Evolutionary conservation across 64 coral and sea anemone species (phyloP).

Genomic region (Pachyseris speciosa): DNA sequence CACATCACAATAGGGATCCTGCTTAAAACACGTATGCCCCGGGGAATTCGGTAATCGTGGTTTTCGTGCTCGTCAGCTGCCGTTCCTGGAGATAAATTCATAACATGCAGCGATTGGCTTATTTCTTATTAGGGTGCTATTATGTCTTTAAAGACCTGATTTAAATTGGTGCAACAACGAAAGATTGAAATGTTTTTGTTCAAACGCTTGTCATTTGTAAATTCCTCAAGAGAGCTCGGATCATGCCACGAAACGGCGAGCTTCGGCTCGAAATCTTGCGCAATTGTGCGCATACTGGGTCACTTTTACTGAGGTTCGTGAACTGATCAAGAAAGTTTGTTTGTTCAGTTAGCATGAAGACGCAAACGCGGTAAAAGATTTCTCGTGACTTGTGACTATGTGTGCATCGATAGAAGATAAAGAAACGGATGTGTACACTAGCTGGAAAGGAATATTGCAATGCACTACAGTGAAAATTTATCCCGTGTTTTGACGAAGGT

Average conservation of each 20-base stretch:
- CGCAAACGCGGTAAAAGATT: background rate
- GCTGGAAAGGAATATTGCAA: background rate
- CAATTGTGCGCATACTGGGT: background rate
- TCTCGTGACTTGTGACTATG: background rate
- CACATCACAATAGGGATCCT: slow-evolving; percentile 31
- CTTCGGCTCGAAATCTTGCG: background rate
- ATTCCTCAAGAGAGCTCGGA: slow-evolving; percentile 6
- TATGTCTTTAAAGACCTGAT: slow-evolving; percentile 13
- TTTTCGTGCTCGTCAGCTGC: slow-evolving; percentile 18
- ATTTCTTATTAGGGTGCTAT: background rate
- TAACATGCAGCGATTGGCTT: slow-evolving; percentile 34
- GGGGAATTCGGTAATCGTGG: background rate
- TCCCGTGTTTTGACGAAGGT: too few relatives aligned
- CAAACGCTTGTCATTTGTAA: background rate
- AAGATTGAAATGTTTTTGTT: slow-evolving; percentile 18
- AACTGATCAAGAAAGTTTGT: background rate
- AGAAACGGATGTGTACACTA: slow-evolving; percentile 13
- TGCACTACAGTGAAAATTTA: too few relatives aligned
- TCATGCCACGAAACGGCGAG: background rate
- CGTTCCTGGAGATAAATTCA: slow-evolving; percentile 32
- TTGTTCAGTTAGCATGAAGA: background rate
- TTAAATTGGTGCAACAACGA: background rate
- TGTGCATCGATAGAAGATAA: background rate
- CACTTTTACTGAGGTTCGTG: background rate
- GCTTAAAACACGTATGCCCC: background rate